Percentiles rank a stretch among this genome's conserved stretches.
Conservation (phyloP, 92 coral and sea anemone species). For the Palythoa caribaeorum region DNA sequence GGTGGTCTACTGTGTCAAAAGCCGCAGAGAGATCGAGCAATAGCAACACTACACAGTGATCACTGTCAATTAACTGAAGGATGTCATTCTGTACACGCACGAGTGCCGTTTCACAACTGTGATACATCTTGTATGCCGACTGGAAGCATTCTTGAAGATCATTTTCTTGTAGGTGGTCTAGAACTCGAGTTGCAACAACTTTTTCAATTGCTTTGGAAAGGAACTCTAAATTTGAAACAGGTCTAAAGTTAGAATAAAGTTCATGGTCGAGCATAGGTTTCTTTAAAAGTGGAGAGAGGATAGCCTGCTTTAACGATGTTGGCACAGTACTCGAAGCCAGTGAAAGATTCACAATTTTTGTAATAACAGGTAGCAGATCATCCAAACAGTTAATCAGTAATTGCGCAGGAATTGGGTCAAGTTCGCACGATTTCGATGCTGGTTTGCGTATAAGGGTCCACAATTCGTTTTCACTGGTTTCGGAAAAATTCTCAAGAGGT, state of each 20-base stretch:
- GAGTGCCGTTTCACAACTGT: no score
- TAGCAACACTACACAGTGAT: no score
- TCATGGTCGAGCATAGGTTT: conserved; percentile 17
- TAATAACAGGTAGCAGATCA: conserved; percentile 1
- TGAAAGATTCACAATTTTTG: conserved; percentile 34
- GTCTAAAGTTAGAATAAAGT: conserved; percentile 18
- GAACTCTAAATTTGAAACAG: conserved; percentile 7
- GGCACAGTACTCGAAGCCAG: neutral
- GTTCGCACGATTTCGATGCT: conserved; percentile 19
- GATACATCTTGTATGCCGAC: no score
- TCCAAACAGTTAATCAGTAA: neutral
- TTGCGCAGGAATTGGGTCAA: conserved; percentile 26
- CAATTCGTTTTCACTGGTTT: no score
- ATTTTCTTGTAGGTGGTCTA: neutral
- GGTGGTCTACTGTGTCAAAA: no score
- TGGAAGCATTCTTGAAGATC: neutral
- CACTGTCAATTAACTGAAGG: no score
- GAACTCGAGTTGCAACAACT: conserved; percentile 11
- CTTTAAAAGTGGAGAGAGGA: conserved; percentile 19
- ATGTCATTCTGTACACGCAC: no score
- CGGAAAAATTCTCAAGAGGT: conserved; percentile 13
- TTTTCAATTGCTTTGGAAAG: conserved; percentile 1
- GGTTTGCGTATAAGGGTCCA: no score
- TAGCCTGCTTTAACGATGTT: conserved; percentile 9
- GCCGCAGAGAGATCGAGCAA: no score